Conservation (phyloP, 2,113 vertebrate genomes). For the Furnarius figulus region DNA sequence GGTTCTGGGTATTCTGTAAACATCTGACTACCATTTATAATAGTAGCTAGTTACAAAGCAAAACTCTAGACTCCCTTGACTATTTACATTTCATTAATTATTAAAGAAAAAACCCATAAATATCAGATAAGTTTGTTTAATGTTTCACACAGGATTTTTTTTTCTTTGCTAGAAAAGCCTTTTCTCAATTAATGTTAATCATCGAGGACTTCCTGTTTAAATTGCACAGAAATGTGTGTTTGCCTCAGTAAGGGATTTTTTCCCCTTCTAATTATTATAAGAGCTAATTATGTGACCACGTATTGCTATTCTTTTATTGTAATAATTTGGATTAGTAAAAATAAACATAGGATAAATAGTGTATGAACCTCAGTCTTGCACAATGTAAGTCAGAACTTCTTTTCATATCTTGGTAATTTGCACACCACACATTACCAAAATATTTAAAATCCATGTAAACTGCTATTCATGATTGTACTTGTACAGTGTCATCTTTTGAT, state of each 20-base stretch:
- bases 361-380: conserved; percentile 46
- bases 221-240: conserved; percentile 74
- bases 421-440: conserved; percentile 46
- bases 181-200: conserved; percentile 92
- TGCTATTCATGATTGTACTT: conserved; percentile 28
- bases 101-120: conserved; percentile 86
- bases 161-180: conserved; percentile 69
- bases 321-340: conserved; percentile 79
- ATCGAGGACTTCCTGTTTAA: conserved; percentile 89
- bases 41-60: conserved; percentile 76
- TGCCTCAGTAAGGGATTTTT: conserved; percentile 67
- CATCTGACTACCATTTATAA: conserved; percentile 87
- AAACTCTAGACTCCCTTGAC: conserved; percentile 84
- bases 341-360: conserved; percentile 74
- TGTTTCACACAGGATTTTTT: conserved; percentile 87
- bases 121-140: conserved; percentile 92
- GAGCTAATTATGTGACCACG: conserved; percentile 79
- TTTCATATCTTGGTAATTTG: conserved; percentile 61
- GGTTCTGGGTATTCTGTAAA: conserved; percentile 89
- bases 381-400: conserved; percentile 66
- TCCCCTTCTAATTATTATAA: conserved; percentile 73
- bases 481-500: conserved; percentile 45
- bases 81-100: conserved; percentile 99
- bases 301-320: conserved; percentile 78
- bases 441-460: conserved; percentile 54